phyloP scores from a whole-genome alignment of 2,888 invertebrate genomes.

The Incurvaria masculella region DNA sequence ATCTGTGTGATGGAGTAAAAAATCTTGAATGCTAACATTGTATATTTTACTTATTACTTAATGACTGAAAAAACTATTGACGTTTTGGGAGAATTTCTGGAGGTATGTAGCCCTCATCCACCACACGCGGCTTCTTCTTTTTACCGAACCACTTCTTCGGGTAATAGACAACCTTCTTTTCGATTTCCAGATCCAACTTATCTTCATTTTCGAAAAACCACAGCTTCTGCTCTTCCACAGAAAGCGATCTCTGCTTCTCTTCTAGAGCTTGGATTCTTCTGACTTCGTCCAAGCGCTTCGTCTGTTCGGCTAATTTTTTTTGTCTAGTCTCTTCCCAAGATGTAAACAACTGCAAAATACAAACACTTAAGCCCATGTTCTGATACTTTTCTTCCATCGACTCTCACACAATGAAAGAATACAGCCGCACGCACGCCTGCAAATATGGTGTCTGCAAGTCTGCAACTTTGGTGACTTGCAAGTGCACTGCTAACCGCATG shows the following conservation, averaged over 20 bases:
- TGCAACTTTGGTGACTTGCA: no score
- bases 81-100: slow-evolving; percentile 59
- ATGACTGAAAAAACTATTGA: slow-evolving; percentile 28
- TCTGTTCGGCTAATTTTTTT: slow-evolving; percentile 57
- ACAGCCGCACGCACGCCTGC: no score
- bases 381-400: no score
- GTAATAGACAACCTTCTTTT: slow-evolving; percentile 50
- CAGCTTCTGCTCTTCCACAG: slow-evolving; percentile 58
- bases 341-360: slow-evolving; percentile 45
- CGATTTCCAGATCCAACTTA: slow-evolving; percentile 67
- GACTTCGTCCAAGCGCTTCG: slow-evolving; percentile 56
- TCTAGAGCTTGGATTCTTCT: slow-evolving; percentile 37
- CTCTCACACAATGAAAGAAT: no score
- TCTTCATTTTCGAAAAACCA: slow-evolving; percentile 85
- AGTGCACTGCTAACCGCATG: no score
- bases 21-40: no score
- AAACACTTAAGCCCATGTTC: slow-evolving; percentile 5
- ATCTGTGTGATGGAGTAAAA: no score
- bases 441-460: no score
- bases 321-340: slow-evolving; percentile 59
- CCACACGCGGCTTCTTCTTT: slow-evolving; percentile 41
- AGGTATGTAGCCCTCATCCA: slow-evolving; percentile 66
- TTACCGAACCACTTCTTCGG: slow-evolving; percentile 41
- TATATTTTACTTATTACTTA: no score
- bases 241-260: slow-evolving; percentile 54